These are phyloP conservation scores for Graphium colonna DNA, from an alignment of 2,888 invertebrate genomes.

Conservation along the genomic window DNA sequence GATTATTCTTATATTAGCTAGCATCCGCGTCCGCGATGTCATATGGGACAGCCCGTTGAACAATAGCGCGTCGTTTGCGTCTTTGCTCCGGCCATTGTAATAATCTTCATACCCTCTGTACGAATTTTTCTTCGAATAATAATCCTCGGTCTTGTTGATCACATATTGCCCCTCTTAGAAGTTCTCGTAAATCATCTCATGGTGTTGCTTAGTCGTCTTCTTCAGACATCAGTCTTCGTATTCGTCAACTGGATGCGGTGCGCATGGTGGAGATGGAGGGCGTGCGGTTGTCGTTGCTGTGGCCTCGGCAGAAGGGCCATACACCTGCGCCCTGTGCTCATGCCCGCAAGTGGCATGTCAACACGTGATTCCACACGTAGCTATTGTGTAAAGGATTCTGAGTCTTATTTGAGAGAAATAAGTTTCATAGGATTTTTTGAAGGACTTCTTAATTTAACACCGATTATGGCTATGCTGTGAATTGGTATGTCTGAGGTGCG, in stretches of 20 bases:
- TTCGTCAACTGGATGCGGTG: slow-evolving; percentile 34
- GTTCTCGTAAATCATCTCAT: slow-evolving; percentile 34
- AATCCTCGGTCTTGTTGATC: slow-evolving; percentile 54
- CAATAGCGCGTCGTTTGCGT: slow-evolving; percentile 58
- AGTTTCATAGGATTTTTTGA: too few relatives aligned
- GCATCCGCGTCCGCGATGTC: slow-evolving; percentile 56
- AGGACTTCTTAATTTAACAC: too few relatives aligned
- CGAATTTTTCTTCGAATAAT: slow-evolving; percentile 43
- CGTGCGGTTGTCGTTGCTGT: too few relatives aligned
- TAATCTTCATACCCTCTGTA: slow-evolving; percentile 59
- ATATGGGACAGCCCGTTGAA: slow-evolving; percentile 65
- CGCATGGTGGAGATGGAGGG: slow-evolving; percentile 17
- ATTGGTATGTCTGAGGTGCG: too few relatives aligned
- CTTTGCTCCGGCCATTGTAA: slow-evolving; percentile 47
- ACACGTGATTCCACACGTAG: too few relatives aligned
- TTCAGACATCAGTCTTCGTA: slow-evolving; percentile 17
- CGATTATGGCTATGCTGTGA: too few relatives aligned
- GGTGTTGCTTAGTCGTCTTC: slow-evolving; percentile 36
- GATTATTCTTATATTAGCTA: slow-evolving; percentile 70
- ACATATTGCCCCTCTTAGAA: too few relatives aligned
- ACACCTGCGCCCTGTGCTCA: too few relatives aligned
- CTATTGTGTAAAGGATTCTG: too few relatives aligned
- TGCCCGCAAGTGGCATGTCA: too few relatives aligned
- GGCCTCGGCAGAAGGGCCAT: too few relatives aligned
- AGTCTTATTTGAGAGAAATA: too few relatives aligned